Base-by-base conservation (phyloP, 2,113 vertebrate genomes). In the Hoplias malabaricus region DNA sequence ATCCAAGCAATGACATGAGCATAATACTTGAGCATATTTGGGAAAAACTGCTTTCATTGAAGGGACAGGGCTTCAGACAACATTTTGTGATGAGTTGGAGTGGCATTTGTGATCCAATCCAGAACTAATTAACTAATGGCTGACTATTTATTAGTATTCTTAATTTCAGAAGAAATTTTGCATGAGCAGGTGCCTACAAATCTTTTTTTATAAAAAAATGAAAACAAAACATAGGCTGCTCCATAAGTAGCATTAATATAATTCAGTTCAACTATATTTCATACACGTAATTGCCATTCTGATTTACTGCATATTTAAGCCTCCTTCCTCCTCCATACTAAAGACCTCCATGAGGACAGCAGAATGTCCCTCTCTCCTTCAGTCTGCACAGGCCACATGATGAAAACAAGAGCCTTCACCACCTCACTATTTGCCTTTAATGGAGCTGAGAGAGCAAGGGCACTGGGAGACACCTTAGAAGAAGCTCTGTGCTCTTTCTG, bases 401-500 rank as follows among this genome's bases (percentile, higher is more conserved):
- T 92, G 88, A 93, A 91, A 87, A 83, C 80, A 62, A 0, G 14
- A 78, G 77, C 83, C 88, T 82, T 87, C 84, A 80, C 65, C 69
- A 80, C 77, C 79, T 83, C 84, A 84, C 88, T 86, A 75, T 79
- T 75, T 63, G 71, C 25, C 80, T 82, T 78, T 84, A 80, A 78
- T 79, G 78, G 75, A 34, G 50, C 69, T 36, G 33, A 40, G 57
- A 63, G 56, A 59, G 69, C 59, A 61, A 72, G 72, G 9, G 50
- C 65, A 69, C 59, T 12, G 46, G 54, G 36, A 66, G 57, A 62
- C 50, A 69, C 31, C 69, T 65, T 62, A 73, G 62, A 70, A 56
- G 43, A 61, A 56, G 57, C 69, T 63, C 61, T 48, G 46, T 54
- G 62, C 65, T 68, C 80, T 82, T 83, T 74, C 69, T 81, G 66